Evolutionary conservation across 2,888 invertebrate genomes (phyloP), one percentile per base, ranked within the genome.

Genomic region (Hypolimnas misippus): DNA sequence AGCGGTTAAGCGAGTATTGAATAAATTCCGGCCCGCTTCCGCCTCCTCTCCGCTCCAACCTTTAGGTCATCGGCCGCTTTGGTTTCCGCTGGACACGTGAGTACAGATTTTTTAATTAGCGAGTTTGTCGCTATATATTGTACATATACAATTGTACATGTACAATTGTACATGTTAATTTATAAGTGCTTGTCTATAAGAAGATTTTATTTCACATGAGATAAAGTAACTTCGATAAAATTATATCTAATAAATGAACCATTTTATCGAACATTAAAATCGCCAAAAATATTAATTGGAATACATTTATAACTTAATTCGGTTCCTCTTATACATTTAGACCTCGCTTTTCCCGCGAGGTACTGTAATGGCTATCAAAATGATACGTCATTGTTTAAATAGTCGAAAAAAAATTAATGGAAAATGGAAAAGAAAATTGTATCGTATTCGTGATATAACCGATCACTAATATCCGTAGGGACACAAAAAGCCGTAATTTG

Each of bases 31-130:
- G 14, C 82, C 89, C 51, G 74, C 83, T 4, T 75, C 86, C 1
- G 80, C 77, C 0, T 73, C 87, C 63, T 81, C 79, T 61, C 81
- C 85, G 58, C 81, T 83, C 0, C 82, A 84, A 65, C 81, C 85
- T 54, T 76, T 84, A 10, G 66, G 77, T 12, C 76, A 76, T 2
- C 81, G 82, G 25, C 85, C 85, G 3, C 82, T 83, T 0, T 90
- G 90, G 91, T 81, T 88, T 68, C 78, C 85, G 62, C 53, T 85
- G 64, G 81, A 78, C 58, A 70, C 78, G 89, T 89, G 75, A 90
- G 89, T 89, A 67, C 21, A 58, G 67, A 46, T 7, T 50, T 31
- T 42, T 51, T 25, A 25, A 25, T 25, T n/a, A n/a, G n/a, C n/a
- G n/a, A 25, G 5, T 25, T 25, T 25, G 25, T 25, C 25, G 25